phyloP scores from a whole-genome alignment of 2,888 invertebrate species.

The Furcula furcula region DNA sequence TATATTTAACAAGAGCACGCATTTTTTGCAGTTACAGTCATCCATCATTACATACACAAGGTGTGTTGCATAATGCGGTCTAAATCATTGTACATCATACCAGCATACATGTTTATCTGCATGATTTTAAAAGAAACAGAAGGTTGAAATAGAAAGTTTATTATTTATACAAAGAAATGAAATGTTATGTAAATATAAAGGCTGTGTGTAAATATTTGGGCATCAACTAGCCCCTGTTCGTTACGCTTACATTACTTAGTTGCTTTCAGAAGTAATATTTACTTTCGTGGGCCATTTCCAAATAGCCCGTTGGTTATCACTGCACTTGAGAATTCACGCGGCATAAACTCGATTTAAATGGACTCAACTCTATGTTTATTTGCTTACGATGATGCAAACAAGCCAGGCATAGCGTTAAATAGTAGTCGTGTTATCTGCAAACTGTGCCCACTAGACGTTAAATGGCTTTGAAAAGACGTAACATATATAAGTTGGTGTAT shows the following conservation, averaged over 20 bases:
- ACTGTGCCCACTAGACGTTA: slow-evolving; percentile 6
- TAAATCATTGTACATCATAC: neutral
- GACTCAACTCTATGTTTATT: slow-evolving; percentile 22
- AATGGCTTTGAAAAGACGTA: neutral
- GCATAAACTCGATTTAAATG: slow-evolving; percentile 29
- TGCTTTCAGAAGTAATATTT: slow-evolving; percentile 60
- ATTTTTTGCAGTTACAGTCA: no score
- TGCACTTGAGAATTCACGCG: slow-evolving; percentile 33
- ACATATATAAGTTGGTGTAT: no score
- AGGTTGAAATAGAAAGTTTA: slow-evolving; percentile 48
- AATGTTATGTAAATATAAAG: slow-evolving; percentile 62
- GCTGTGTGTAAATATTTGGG: slow-evolving; percentile 58
- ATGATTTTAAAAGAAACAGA: slow-evolving; percentile 31
- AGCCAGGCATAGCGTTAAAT: slow-evolving; percentile 17
- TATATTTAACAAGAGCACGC: no score
- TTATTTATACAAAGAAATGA: slow-evolving; percentile 55
- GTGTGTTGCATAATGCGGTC: neutral
- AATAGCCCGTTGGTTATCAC: slow-evolving; percentile 30
- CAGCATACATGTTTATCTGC: neutral
- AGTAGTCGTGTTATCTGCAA: slow-evolving; percentile 11
- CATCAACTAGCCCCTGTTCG: slow-evolving; percentile 48
- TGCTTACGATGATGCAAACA: slow-evolving; percentile 8
- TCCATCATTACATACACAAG: no score
- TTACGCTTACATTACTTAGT: slow-evolving; percentile 58
- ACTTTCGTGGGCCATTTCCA: slow-evolving; percentile 46